These are phyloP conservation scores for Myripristis murdjan DNA, from an alignment of 2,797 vertebrate genomes.

Conservation along the genomic window DNA sequence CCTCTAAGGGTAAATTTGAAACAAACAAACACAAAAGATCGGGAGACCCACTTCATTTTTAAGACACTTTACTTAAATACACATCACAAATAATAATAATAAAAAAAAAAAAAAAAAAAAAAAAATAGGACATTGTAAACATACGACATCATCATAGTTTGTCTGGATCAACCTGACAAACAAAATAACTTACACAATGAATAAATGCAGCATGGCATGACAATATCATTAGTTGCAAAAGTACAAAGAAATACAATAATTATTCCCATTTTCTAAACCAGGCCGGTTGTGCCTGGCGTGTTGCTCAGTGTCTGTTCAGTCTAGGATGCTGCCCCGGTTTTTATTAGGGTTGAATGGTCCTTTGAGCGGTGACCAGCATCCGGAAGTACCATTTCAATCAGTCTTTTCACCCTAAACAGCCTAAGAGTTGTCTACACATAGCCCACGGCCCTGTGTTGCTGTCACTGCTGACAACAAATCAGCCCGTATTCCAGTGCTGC, in stretches of 20 bases:
- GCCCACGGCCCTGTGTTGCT: constrained; percentile 44
- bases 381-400: constrained; percentile 81
- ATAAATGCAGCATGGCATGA: constrained; percentile 80
- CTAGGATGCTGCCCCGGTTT: constrained; percentile 69
- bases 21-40: constrained; percentile 2
- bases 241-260: constrained; percentile 78
- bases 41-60: constrained; percentile 58
- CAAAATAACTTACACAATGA: constrained; percentile 87
- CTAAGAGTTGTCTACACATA: constrained; percentile 50
- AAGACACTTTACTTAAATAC: constrained; percentile 89
- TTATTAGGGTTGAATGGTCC: constrained; percentile 70
- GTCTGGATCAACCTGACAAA: constrained; percentile 86
- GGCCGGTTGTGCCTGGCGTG: constrained; percentile 37
- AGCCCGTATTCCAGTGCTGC: constrained; percentile 61
- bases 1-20: too few relatives aligned
- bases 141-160: constrained; percentile 78
- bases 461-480: constrained; percentile 38
- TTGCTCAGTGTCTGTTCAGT: constrained; percentile 67
- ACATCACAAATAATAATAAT: constrained; percentile 84
- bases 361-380: constrained; percentile 81
- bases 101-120: too few relatives aligned
- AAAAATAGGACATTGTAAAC: constrained; percentile 86
- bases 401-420: constrained; percentile 53
- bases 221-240: constrained; percentile 72
- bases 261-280: constrained; percentile 74